A percentile compares a stretch with the other conserved stretches of the same genome.
phyloP scores from a whole-genome alignment of 2,888 invertebrate species.

The Diachrysia chrysitis region DNA sequence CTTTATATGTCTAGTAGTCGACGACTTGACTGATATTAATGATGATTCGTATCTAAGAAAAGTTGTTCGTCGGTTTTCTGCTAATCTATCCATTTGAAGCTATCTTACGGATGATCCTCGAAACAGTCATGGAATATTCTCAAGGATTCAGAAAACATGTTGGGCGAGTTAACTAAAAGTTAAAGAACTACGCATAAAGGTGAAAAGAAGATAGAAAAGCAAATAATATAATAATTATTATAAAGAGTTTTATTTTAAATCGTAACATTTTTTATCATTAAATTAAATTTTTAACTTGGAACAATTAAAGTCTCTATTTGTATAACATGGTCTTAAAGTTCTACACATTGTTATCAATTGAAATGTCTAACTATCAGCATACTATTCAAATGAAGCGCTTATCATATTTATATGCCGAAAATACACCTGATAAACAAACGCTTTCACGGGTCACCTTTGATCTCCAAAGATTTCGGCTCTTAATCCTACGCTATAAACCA shows the following conservation, averaged over 20 bases:
- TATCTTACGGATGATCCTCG: neutral
- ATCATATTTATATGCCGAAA: neutral
- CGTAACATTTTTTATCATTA: too few relatives aligned
- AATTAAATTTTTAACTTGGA: too few relatives aligned
- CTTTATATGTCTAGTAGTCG: neutral
- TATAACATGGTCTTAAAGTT: too few relatives aligned
- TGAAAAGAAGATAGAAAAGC: too few relatives aligned
- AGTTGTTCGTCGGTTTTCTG: neutral
- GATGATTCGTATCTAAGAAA: neutral
- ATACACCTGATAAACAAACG: neutral
- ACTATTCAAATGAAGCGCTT: neutral
- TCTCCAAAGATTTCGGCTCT: neutral
- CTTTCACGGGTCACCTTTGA: neutral
- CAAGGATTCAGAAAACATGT: too few relatives aligned
- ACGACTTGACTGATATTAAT: neutral
- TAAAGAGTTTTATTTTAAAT: too few relatives aligned
- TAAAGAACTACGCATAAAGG: too few relatives aligned
- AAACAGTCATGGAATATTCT: neutral
- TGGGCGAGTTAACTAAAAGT: too few relatives aligned
- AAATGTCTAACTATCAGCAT: neutral
- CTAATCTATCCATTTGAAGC: neutral
- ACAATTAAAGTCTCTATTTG: too few relatives aligned
- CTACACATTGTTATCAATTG: neutral
- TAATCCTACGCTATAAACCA: constrained; percentile 11
- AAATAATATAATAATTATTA: too few relatives aligned